phyloP scores from a whole-genome alignment of 2,113 vertebrate genomes.

The Heterotilapia buettikoferi region DNA sequence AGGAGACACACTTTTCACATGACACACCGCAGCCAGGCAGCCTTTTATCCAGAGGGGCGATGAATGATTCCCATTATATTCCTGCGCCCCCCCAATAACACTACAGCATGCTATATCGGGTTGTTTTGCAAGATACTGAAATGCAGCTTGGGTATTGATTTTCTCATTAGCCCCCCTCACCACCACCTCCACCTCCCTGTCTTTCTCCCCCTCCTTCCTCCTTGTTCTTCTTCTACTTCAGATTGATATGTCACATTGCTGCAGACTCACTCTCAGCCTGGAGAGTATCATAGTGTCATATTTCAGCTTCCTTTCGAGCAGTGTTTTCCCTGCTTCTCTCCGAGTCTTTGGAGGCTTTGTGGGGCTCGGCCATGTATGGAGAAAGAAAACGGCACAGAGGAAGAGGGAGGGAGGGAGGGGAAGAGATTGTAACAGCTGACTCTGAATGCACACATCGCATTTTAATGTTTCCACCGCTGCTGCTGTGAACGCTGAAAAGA shows the following conservation, averaged over 20 bases:
- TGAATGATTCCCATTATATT: constrained; percentile 8
- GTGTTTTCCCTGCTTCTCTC: constrained; percentile 3
- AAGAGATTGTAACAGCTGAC: constrained; percentile 29
- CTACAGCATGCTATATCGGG: background rate
- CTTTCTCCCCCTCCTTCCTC: background rate
- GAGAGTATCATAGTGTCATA: constrained; percentile 34
- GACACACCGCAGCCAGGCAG: constrained; percentile 13
- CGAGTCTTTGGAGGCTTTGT: background rate
- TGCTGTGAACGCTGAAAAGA: background rate
- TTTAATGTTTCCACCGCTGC: constrained; percentile 13
- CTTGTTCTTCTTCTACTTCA: background rate
- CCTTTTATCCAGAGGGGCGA: background rate
- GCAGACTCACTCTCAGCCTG: constrained; percentile 27
- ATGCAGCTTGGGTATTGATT: constrained; percentile 38
- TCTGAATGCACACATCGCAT: constrained; percentile 11
- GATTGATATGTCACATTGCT: constrained; percentile 54
- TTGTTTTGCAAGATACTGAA: background rate
- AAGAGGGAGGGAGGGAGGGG: background rate
- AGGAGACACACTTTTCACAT: constrained; percentile 8
- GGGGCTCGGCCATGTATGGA: constrained; percentile 42
- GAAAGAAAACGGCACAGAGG: background rate
- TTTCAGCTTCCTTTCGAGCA: constrained; percentile 39
- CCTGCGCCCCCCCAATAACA: background rate
- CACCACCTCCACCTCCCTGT: background rate
- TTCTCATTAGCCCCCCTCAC: constrained; percentile 5